phyloP scores from a whole-genome alignment of 2,888 invertebrate species.

The Sesia apiformis region DNA sequence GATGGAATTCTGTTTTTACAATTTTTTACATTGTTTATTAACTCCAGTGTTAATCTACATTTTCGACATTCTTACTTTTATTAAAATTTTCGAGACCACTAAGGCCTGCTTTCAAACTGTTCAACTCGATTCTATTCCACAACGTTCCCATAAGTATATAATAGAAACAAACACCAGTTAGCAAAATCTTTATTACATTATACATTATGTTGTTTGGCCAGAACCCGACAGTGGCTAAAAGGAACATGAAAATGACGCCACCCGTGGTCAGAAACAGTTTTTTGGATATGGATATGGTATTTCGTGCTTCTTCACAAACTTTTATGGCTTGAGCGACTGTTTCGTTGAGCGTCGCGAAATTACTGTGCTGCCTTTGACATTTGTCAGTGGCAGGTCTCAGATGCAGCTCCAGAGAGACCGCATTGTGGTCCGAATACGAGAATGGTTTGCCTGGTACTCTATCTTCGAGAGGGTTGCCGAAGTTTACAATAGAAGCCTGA shows the following conservation, averaged over 20 bases:
- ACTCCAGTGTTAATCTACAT: neutral
- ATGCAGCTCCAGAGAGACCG: conserved; percentile 76
- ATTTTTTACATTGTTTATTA: neutral
- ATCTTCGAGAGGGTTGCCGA: conserved; percentile 81
- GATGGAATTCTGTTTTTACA: too few species aligned
- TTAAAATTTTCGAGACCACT: conserved; percentile 78
- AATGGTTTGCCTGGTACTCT: conserved; percentile 81
- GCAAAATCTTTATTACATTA: conserved; percentile 75
- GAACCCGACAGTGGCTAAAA: conserved; percentile 65
- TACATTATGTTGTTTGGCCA: conserved; percentile 63
- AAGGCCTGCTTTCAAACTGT: conserved; percentile 84
- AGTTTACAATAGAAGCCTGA: conserved; percentile 60
- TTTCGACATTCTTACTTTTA: conserved; percentile 24
- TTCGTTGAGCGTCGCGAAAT: conserved; percentile 26
- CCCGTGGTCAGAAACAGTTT: conserved; percentile 69
- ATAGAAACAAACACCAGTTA: conserved; percentile 80
- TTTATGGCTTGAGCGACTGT: conserved; percentile 74
- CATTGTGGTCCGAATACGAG: conserved; percentile 95
- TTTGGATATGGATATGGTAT: conserved; percentile 61
- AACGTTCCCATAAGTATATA: conserved; percentile 84
- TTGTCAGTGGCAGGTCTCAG: conserved; percentile 20
- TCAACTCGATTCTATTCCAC: conserved; percentile 88
- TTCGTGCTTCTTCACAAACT: conserved; percentile 74
- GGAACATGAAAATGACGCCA: conserved; percentile 61
- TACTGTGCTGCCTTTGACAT: conserved; percentile 19